These are phyloP conservation scores for Mus minutoides DNA, from an alignment of 2,797 vertebrate species.

Conservation along the genomic window DNA sequence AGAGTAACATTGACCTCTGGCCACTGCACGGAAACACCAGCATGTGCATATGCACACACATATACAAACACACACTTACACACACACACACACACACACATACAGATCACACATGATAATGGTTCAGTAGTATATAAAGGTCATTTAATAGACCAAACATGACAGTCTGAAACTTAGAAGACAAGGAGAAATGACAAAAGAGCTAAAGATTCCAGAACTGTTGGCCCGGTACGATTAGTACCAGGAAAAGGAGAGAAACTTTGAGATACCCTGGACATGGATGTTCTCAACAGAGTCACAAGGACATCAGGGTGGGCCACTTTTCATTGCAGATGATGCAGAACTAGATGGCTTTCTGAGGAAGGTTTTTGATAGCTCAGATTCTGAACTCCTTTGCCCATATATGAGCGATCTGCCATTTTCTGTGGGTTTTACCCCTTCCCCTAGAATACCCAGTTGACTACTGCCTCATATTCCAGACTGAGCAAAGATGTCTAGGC, in stretches of 20 bases:
- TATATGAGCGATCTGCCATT: background rate
- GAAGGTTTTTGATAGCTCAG: background rate
- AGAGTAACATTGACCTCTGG: background rate
- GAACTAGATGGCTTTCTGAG: background rate
- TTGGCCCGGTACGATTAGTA: accelerated
- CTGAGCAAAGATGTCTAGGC: background rate
- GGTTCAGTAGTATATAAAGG: background rate
- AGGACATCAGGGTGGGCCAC: background rate
- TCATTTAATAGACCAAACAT: background rate
- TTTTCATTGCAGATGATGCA: background rate
- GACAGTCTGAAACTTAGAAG: background rate
- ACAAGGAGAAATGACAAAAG: background rate
- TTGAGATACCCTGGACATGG: background rate
- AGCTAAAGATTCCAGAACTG: background rate
- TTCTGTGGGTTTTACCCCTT: background rate
- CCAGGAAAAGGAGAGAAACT: background rate
- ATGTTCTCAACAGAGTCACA: no score
- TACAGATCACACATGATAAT: background rate
- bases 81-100: background rate
- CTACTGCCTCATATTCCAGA: background rate
- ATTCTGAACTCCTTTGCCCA: background rate
- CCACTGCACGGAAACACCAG: no score
- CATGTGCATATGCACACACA: background rate
- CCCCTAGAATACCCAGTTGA: background rate
- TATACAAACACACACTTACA: no score